Base-by-base conservation (phyloP, 2,113 vertebrate genomes). In the Dicaeum eximium region DNA sequence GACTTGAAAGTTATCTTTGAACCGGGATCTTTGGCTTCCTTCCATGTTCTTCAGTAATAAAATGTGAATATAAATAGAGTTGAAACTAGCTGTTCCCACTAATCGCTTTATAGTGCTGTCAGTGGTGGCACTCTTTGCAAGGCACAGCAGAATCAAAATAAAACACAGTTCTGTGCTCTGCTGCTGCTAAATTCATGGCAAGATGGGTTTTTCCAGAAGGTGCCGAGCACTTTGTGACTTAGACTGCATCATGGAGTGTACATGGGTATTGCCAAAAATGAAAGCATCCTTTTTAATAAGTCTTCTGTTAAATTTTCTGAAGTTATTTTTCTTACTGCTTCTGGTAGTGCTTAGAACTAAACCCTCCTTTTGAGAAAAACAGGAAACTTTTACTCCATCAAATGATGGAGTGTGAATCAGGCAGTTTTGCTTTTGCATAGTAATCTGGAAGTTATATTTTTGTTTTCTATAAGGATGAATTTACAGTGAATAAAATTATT, bases 1-100 rank as follows among this genome's bases (percentile, higher is more conserved):
- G 80, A 94, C 91, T 95, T 95, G 91, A 89, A 96, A 95, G 89
- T 96, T 96, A 91, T 95, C 95, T 95, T 95, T 97, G 95, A 95
- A 94, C 93, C 0, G 6, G 47, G 70, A 87, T 94, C 70, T 95
- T 94, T 96, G 96, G 94, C 90, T 80, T 94, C 78, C 78, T 95
- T 97, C 96, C 95, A 96, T 92, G 70, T 91, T 97, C 91, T 95
- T 96, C 78, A 88, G 93, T 90, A 87, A 91, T 91, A 95, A 95
- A 97, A 80, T 37, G 70, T 69, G 84, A 91, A 90, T 92, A 97
- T 96, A 96, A 97, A 95, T 96, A 97, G 95, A 95, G 50, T 37
- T 92, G 86, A 92, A 95, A 93, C 78, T 92, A 65, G 54, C 69
- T 92, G 30, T 93, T 95, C 78, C 56, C 54, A 61, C 66, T 80